Base-by-base conservation (phyloP, 53 echinoderm and acorn worm species). In the Mesocentrotus franciscanus region DNA sequence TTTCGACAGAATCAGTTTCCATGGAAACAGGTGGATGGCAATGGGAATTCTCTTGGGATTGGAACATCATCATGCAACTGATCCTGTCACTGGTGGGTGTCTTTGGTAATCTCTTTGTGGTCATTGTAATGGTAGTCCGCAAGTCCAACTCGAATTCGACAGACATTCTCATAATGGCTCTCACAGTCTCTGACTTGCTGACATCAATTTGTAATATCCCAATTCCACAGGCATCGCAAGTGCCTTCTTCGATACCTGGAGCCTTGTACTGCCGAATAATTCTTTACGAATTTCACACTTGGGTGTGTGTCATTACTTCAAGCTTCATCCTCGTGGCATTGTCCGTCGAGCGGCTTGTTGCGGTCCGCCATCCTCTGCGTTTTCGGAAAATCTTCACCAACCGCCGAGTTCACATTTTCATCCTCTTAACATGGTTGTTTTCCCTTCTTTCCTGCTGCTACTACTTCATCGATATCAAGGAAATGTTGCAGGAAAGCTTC, bases 281-380 rank as follows among this genome's bases (percentile, higher is more conserved):
- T 8, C 36, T 9, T 16, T 27, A 30, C 27, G 9, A 72, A 9
- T 71, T 10, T 75, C 24, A 24, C 56, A 36, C 55, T 34, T 92
- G 92, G 93, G 33, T 93, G 26, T 93, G 78, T 58, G 34, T 93
- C 59, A 36, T 79, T 14, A 32, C 93, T 14, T 93, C 93, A 10
- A 79, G 27, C 33, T 34, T 26, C 81, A 93, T 79, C 61, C 81
- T 93, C 0, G 61, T 79, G 29, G 81, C 60, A 14, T 12, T 60
- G 60, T 93, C 93, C 27, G 27, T 93, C 20, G 93, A 93, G 34
- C 93, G 93, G 8, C 22, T 93, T 5, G 62, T 81, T 5, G 93
- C 93, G 20, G 81, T 93, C 5, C 56, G 8, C 60, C 81, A 60
- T 59, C 93, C 93, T 1, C 57, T 93, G 0, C 79, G 22, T 26